Base-by-base conservation (phyloP, 2,888 invertebrate genomes). In the Eupithecia inturbata region DNA sequence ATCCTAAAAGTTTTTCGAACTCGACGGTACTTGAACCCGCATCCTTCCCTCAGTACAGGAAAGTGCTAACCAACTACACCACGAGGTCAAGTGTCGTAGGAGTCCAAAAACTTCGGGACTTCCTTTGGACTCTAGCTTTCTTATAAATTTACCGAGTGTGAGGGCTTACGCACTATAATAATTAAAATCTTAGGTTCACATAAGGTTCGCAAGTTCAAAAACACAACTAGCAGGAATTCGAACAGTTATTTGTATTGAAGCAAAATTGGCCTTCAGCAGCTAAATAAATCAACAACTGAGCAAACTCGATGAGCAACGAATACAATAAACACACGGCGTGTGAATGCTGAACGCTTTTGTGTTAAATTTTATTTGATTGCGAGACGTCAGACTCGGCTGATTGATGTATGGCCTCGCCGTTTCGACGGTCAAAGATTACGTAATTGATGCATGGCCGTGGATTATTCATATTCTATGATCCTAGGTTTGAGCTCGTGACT, bases 331-430 rank as follows among this genome's bases (percentile, higher is more conserved):
- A 83, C 80, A 82, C 76, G 77, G 73, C 82, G 82, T 80, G 81
- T 71, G 79, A 83, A 79, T 80, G 83, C 82, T 81, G 82, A 81
- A 79, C 77, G 89, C 85, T 89, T 89, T 89, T 87, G 87, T 91
- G 92, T 92, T 92, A 92, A 93, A 93, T 93, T 93, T 93, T 93
- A 94, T 94, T 94, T 93, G 92, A 93, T 94, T 93, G 93, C 92
- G 82, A 87, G 85, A 84, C 82, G 88, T 90, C 89, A 90, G 85
- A 85, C 82, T 85, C 83, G 77, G 85, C 89, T 92, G 93, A 93
- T 92, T 93, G 93, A 93, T 93, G 90, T 89, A 93, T 92, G 82
- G 89, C 86, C 87, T 83, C 81, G 78, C 82, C 75, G 82, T 82
- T 84, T 81, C 82, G 83, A 84, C 83, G 84, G 83, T 82, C 87